Conservation (phyloP, 2,888 invertebrate species). For the Archaeoteleia sp. region DNA sequence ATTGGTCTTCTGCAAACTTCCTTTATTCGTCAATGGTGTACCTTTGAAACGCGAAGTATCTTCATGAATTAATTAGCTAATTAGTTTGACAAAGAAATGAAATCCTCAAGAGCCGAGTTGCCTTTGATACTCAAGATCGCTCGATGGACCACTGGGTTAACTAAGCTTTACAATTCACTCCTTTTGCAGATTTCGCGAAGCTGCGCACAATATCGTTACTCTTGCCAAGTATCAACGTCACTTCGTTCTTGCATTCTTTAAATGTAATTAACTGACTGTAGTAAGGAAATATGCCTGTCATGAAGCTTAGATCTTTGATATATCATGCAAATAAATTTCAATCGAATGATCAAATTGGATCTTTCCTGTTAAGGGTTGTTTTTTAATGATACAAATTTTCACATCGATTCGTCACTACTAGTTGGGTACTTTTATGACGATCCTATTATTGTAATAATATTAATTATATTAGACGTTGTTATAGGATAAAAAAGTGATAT, state of each 20-base stretch:
- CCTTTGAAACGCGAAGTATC: conserved; percentile 19
- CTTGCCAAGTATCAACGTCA: conserved; percentile 18
- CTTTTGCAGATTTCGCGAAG: conserved; percentile 13
- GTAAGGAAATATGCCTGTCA: conserved; percentile 1
- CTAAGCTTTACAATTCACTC: conserved; percentile 33
- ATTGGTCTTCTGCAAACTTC: conserved; percentile 24
- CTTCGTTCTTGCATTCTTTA: conserved; percentile 12
- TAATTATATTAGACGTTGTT: too few species aligned
- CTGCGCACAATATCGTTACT: conserved; percentile 16
- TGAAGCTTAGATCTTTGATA: background rate
- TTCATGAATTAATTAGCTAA: conserved; percentile 42
- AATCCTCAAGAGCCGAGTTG: conserved; percentile 21
- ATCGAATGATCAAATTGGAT: conserved; percentile 1
- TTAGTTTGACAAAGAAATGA: conserved; percentile 39
- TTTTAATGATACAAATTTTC: too few species aligned
- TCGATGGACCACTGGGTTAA: conserved; percentile 41
- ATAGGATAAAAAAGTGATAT: too few species aligned
- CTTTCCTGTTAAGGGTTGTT: too few species aligned
- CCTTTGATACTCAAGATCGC: conserved; percentile 46
- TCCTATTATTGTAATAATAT: too few species aligned
- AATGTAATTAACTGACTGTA: conserved; percentile 18
- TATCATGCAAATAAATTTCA: conserved; percentile 1
- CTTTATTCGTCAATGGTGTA: conserved; percentile 10
- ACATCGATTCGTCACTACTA: too few species aligned
- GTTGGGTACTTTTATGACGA: too few species aligned